A percentile compares a stretch with the other conserved stretches of the same genome.
These are phyloP conservation scores for Drosophila mojavensis DNA, from an alignment of 1,140 invertebrate species.

Conservation along the genomic window DNA sequence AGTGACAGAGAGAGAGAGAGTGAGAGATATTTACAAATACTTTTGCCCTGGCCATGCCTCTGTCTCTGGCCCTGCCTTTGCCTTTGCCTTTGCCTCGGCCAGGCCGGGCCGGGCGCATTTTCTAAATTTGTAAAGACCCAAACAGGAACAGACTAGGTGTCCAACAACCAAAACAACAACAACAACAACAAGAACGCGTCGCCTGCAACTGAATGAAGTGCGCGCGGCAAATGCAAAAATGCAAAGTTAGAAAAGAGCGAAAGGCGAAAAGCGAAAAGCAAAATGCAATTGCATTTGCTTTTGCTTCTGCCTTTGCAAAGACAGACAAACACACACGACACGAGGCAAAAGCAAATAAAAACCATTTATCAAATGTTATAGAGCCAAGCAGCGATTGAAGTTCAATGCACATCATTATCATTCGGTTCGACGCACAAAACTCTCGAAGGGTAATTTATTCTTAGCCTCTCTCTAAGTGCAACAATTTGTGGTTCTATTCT, in stretches of 20 bases:
- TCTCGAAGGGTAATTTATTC: constrained; percentile 76
- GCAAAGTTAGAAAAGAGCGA: not conserved
- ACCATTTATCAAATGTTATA: constrained; percentile 64
- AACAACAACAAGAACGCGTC: not conserved
- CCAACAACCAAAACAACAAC: constrained; percentile 19
- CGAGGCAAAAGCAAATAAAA: constrained; percentile 27
- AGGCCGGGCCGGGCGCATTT: constrained; percentile 68
- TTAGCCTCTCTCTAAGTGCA: constrained; percentile 61
- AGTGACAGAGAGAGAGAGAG: too few species aligned
- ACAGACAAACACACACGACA: not conserved
- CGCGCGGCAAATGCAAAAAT: constrained; percentile 61
- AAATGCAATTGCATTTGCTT: constrained; percentile 41
- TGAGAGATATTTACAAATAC: constrained; percentile 1
- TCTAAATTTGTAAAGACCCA: constrained; percentile 78
- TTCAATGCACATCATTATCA: constrained; percentile 84
- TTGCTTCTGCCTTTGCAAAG: constrained; percentile 21
- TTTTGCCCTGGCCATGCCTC: constrained; percentile 14
- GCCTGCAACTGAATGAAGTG: constrained; percentile 65
- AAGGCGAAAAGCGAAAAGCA: not conserved
- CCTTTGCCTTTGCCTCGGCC: constrained; percentile 3
- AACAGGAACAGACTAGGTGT: constrained; percentile 57
- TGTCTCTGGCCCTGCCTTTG: constrained; percentile 6
- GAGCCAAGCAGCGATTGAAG: constrained; percentile 70
- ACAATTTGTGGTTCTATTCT: constrained; percentile 33
- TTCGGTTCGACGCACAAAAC: constrained; percentile 53